These are phyloP conservation scores for Elysia chlorotica DNA, from an alignment of 1,140 invertebrate species.

Conservation along the genomic window DNA sequence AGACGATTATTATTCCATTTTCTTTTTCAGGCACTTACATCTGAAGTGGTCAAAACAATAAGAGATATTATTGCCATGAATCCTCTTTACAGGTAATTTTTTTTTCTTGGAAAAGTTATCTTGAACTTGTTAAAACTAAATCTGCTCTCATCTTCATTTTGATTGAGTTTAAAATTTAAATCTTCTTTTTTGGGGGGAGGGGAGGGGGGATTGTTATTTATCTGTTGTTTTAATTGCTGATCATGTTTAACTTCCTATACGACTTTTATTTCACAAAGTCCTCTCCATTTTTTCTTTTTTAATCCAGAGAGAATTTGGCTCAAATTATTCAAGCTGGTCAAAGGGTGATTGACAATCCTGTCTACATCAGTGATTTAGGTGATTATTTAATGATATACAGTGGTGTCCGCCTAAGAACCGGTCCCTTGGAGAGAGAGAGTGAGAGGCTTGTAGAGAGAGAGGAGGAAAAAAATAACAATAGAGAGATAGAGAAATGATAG, in stretches of 20 bases:
- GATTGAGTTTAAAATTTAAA: no score
- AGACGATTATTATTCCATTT: no score
- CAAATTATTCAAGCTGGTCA: slow-evolving; percentile 96
- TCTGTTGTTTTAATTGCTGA: no score
- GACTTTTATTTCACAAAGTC: no score
- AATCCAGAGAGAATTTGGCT: slow-evolving; percentile 57
- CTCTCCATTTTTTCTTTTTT: slow-evolving; percentile 16
- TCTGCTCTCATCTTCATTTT: background rate
- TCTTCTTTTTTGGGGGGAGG: no score
- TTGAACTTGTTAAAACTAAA: no score
- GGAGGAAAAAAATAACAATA: background rate
- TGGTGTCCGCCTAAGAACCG: no score
- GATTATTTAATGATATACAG: slow-evolving; percentile 22
- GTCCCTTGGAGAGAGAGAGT: no score
- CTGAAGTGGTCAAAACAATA: slow-evolving; percentile 98
- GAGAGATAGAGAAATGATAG: background rate
- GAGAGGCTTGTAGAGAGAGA: no score
- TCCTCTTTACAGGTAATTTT: slow-evolving; percentile 81
- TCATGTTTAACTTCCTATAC: no score
- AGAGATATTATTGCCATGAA: slow-evolving; percentile 95
- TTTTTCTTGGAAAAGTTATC: no score
- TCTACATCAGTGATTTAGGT: slow-evolving; percentile 87
- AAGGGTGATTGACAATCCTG: slow-evolving; percentile 96
- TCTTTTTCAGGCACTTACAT: slow-evolving; percentile 78
- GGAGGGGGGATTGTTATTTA: no score